Evolutionary conservation across 2,113 vertebrate species (phyloP).

Genomic region (Nyctibius bracteatus): DNA sequence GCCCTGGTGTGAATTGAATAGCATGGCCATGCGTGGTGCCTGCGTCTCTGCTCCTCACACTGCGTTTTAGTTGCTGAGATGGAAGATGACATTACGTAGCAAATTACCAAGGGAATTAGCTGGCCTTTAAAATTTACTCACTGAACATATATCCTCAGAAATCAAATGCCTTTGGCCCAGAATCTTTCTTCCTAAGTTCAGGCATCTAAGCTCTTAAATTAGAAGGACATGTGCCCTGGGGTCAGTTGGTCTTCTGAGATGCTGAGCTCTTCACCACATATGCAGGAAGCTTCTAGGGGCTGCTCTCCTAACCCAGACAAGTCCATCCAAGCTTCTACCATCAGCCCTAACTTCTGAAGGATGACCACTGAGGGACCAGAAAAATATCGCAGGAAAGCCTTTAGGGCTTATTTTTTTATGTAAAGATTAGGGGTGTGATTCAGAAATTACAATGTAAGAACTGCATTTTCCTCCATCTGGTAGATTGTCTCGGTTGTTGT

Average conservation of each 20-base stretch:
- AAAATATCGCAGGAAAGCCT: not conserved
- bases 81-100: not conserved
- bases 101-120: not conserved
- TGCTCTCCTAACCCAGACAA: not conserved
- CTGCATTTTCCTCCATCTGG: not conserved
- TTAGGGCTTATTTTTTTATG: not conserved
- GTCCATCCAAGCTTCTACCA: not conserved
- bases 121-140: not conserved
- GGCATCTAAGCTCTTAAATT: not conserved
- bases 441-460: not conserved
- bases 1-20: conserved; percentile 17
- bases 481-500: not conserved
- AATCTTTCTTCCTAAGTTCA: not conserved
- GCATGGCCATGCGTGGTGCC: not conserved
- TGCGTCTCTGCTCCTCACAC: not conserved
- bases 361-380: not conserved
- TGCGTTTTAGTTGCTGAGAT: not conserved
- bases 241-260: not conserved
- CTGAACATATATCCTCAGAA: not conserved
- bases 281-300: not conserved
- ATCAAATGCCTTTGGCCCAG: not conserved
- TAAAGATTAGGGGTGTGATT: not conserved
- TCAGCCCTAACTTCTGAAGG: not conserved
- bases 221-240: not conserved
- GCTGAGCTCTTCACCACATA: not conserved